Conservation (phyloP, 2,888 invertebrate genomes). For the Eutolmus rufibarbis region DNA sequence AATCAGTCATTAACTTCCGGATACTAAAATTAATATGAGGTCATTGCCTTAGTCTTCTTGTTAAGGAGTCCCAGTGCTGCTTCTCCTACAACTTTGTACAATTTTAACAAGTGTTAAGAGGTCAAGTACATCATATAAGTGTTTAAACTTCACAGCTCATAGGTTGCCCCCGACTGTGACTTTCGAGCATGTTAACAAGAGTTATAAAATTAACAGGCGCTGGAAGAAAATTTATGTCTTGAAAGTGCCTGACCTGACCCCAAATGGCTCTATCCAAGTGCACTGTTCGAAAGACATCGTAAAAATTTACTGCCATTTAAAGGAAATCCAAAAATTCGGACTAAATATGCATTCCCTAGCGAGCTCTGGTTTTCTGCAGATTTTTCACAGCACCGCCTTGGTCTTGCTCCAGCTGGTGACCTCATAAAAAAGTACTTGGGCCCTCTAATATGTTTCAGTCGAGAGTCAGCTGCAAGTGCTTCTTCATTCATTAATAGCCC, state of each 20-base stretch:
- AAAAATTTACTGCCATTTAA: background rate
- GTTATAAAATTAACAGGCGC: background rate
- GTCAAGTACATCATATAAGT: background rate
- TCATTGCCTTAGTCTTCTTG: background rate
- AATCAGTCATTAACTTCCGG: too few species aligned
- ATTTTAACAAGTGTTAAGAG: background rate
- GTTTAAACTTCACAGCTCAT: background rate
- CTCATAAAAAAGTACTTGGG: background rate
- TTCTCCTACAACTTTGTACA: background rate
- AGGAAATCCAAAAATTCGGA: background rate
- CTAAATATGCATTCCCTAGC: background rate
- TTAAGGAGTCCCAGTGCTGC: background rate
- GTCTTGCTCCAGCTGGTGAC: background rate
- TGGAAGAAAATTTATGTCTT: background rate
- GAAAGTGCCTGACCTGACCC: background rate
- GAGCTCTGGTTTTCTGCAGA: background rate
- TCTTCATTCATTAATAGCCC: background rate
- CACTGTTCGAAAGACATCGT: background rate
- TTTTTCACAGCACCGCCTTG: background rate
- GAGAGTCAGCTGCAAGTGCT: background rate
- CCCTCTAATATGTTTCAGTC: background rate
- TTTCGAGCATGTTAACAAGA: background rate
- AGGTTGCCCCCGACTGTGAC: background rate
- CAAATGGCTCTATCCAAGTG: background rate
- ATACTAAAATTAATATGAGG: background rate